phyloP scores from a whole-genome alignment of 2,113 vertebrate genomes.

The Oryzias woworae region DNA sequence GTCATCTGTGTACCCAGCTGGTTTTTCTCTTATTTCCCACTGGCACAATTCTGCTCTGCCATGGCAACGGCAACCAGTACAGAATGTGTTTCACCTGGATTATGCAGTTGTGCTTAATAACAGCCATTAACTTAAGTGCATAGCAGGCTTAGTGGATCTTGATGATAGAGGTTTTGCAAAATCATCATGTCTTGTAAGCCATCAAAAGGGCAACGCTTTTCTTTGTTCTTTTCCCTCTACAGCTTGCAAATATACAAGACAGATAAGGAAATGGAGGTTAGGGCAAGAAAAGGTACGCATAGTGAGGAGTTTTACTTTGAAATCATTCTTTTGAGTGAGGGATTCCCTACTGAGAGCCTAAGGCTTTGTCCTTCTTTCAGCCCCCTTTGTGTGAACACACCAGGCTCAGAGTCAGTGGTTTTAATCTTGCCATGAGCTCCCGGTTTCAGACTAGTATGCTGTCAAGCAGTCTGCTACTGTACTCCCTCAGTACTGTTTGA shows the following conservation, averaged over 20 bases:
- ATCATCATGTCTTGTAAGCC: slow-evolving; percentile 1
- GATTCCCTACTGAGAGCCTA: slow-evolving; percentile 64
- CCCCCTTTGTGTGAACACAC: slow-evolving; percentile 23
- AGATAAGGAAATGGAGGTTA: slow-evolving; percentile 41
- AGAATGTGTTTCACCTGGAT: slow-evolving; percentile 76
- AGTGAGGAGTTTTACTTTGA: slow-evolving; percentile 53
- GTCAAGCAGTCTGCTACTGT: slow-evolving; percentile 12
- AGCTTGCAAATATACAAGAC: slow-evolving; percentile 15
- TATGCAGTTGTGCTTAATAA: slow-evolving; percentile 87
- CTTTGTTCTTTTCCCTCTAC: slow-evolving; percentile 30
- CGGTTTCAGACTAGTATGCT: slow-evolving; percentile 51
- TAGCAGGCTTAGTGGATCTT: slow-evolving; percentile 75
- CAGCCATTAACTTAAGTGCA: slow-evolving; percentile 75
- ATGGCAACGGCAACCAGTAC: slow-evolving; percentile 19
- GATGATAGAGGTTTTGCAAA: slow-evolving; percentile 60
- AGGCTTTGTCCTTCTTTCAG: slow-evolving; percentile 65
- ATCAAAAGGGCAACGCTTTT: slow-evolving; percentile 12
- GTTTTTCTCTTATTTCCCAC: not conserved
- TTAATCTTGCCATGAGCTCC: slow-evolving; percentile 52
- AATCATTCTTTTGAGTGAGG: slow-evolving; percentile 65
- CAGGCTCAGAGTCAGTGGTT: slow-evolving; percentile 47
- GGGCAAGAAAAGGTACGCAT: slow-evolving; percentile 29
- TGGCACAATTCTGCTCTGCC: slow-evolving; percentile 6
- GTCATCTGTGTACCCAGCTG: slow-evolving; percentile 22
- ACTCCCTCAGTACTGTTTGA: slow-evolving; percentile 28